These are phyloP conservation scores for Hydrochoerus hydrochaeris DNA, from an alignment of 2,113 vertebrate genomes.

Conservation along the genomic window DNA sequence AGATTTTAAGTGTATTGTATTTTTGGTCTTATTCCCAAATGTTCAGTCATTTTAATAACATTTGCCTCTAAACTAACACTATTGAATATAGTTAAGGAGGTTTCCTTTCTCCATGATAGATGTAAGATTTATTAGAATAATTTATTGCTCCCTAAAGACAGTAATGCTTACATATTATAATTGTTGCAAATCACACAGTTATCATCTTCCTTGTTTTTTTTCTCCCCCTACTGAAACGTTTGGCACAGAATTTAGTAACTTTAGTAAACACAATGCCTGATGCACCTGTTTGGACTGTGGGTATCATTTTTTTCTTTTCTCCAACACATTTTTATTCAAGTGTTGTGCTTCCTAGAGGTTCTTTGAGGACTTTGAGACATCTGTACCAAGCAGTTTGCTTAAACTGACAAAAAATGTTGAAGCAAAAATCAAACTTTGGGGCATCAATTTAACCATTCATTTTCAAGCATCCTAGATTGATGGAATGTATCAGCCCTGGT, in stretches of 20 bases:
- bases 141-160: constrained; percentile 79
- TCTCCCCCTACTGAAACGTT: constrained; percentile 6
- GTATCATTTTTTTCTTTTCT: constrained; percentile 70
- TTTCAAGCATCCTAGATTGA: constrained; percentile 66
- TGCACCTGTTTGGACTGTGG: constrained; percentile 75
- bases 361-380: constrained; percentile 77
- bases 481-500: constrained; percentile 36
- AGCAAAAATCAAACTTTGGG: constrained; percentile 77
- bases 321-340: constrained; percentile 71
- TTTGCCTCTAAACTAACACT: constrained; percentile 77
- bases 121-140: constrained; percentile 76
- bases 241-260: constrained; percentile 74
- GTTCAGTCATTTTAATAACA: constrained; percentile 77
- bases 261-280: constrained; percentile 66
- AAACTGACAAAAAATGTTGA: constrained; percentile 76
- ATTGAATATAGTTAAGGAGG: constrained; percentile 77
- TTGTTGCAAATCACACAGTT: constrained; percentile 69
- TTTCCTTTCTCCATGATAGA: constrained; percentile 66
- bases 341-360: constrained; percentile 69
- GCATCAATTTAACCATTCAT: constrained; percentile 67
- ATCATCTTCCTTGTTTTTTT: constrained; percentile 45
- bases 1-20: constrained; percentile 61
- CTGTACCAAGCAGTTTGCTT: constrained; percentile 74
- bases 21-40: constrained; percentile 80
- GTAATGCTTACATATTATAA: constrained; percentile 57